Evolutionary conservation across 2,113 vertebrate species (phyloP).

Genomic region (Turnix velox): DNA sequence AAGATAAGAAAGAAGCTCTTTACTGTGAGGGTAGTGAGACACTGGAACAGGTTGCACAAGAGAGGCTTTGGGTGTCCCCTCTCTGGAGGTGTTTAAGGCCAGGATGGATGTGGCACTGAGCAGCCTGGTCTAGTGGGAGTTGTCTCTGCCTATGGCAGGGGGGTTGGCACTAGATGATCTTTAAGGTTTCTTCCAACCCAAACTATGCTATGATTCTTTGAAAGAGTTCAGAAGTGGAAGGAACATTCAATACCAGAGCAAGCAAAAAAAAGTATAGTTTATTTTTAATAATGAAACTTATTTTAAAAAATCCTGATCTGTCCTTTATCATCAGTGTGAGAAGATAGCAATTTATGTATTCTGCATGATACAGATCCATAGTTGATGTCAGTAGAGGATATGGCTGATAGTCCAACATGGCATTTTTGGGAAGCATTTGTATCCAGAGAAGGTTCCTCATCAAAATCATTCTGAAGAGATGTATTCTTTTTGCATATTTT

Average conservation of each 20-base stretch:
- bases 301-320: background rate
- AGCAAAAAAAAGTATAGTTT: background rate
- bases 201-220: too few species aligned
- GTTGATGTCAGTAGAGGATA: background rate
- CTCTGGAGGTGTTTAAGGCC: too few species aligned
- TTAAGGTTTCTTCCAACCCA: too few species aligned
- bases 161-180: too few species aligned
- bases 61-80: too few species aligned
- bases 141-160: too few species aligned
- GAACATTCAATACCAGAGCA: background rate
- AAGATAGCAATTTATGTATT: background rate
- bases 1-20: too few species aligned
- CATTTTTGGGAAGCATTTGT: background rate
- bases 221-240: background rate
- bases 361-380: fast-evolving
- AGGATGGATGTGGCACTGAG: too few species aligned
- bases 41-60: too few species aligned
- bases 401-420: background rate
- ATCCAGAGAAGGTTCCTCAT: background rate
- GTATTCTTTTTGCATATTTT: background rate
- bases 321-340: background rate
- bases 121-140: too few species aligned
- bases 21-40: too few species aligned
- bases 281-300: background rate
- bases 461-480: background rate